phyloP scores from a whole-genome alignment of 1,140 invertebrate genomes.

The Matsumurasca onukii region DNA sequence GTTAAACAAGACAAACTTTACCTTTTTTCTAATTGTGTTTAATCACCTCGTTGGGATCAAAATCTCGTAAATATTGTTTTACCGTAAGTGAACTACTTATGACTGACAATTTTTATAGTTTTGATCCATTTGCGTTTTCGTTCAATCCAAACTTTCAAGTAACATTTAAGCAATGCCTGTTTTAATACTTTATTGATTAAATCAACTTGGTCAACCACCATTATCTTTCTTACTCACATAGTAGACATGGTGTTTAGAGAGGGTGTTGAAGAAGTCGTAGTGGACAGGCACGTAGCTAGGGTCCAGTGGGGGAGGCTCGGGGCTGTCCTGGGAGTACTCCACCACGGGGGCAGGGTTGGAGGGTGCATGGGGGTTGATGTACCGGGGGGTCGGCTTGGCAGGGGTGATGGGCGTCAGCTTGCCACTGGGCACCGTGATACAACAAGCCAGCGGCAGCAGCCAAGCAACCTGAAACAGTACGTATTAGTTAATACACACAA shows the following conservation, averaged over 20 bases:
- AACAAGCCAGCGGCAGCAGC: background rate
- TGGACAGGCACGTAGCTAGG: slow-evolving; percentile 39
- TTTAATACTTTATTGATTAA: too few relatives aligned
- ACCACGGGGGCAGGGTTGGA: slow-evolving; percentile 39
- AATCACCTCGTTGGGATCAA: too few relatives aligned
- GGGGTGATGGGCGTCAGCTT: slow-evolving; percentile 42
- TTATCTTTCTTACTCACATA: slow-evolving; percentile 42
- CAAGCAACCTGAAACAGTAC: slow-evolving; percentile 17
- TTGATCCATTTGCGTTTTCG: too few relatives aligned
- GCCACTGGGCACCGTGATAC: slow-evolving; percentile 42
- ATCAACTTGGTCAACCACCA: too few relatives aligned
- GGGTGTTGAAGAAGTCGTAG: slow-evolving; percentile 40
- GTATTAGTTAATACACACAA: too few relatives aligned
- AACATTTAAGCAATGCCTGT: too few relatives aligned
- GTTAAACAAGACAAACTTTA: too few relatives aligned
- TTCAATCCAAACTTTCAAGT: too few relatives aligned
- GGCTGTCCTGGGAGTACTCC: slow-evolving; percentile 41
- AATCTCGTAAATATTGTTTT: too few relatives aligned
- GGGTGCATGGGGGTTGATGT: slow-evolving; percentile 4
- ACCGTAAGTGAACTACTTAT: too few relatives aligned
- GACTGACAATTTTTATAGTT: too few relatives aligned
- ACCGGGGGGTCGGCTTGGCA: slow-evolving; percentile 33
- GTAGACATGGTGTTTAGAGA: slow-evolving; percentile 32
- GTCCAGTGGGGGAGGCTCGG: slow-evolving; percentile 42
- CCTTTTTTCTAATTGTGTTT: too few relatives aligned